Evolutionary conservation across 2,797 vertebrate species (phyloP).

Genomic region (Ficedula albicollis): DNA sequence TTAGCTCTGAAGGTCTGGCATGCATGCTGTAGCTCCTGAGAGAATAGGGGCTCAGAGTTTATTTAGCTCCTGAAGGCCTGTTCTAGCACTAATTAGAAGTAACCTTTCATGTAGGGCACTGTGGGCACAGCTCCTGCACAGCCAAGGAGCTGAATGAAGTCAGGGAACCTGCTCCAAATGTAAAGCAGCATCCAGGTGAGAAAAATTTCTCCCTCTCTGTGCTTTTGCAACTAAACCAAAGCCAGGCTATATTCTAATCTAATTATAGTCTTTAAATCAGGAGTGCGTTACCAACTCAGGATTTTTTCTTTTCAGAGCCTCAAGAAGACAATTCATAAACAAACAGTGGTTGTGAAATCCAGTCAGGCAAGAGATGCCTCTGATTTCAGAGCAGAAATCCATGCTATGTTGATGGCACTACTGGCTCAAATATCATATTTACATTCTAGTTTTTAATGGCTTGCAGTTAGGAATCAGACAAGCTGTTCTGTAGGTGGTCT

Average conservation of each 20-base stretch:
- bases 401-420: conserved; percentile 3
- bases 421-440: conserved; percentile 53
- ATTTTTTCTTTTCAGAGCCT: background rate
- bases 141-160: background rate
- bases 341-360: conserved; percentile 30
- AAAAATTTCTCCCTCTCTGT: background rate
- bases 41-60: background rate
- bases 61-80: background rate
- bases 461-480: conserved; percentile 46
- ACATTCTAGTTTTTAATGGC: conserved; percentile 55
- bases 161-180: background rate
- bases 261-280: background rate
- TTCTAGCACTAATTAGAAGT: background rate
- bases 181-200: background rate
- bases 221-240: background rate
- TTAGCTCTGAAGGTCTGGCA: background rate
- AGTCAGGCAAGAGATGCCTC: conserved; percentile 26
- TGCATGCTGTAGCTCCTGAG: background rate
- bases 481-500: conserved; percentile 63
- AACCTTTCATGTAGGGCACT: background rate
- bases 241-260: background rate
- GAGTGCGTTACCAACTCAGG: background rate
- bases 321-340: conserved; percentile 12
- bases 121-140: background rate
- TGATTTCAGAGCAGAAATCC: conserved; percentile 23